Percentiles rank a stretch among this genome's conserved stretches.
phyloP scores from a whole-genome alignment of 2,888 invertebrate genomes.

The Opisthograptis luteolata region DNA sequence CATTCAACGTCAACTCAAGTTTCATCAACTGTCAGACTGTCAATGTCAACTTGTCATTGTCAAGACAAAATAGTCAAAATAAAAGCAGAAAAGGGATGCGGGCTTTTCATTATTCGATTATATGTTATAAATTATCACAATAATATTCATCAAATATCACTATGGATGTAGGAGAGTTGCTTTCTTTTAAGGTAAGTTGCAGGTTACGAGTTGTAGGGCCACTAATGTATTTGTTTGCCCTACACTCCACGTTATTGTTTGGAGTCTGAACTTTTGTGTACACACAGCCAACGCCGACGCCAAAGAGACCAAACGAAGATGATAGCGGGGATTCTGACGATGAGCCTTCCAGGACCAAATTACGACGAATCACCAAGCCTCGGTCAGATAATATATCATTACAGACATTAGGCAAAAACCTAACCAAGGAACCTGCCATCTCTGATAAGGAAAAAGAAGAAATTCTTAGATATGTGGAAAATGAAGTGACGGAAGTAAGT shows the following conservation, averaged over 20 bases:
- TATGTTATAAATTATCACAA: too few relatives aligned
- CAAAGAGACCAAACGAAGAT: constrained; percentile 88
- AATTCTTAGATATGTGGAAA: constrained; percentile 93
- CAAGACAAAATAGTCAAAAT: too few relatives aligned
- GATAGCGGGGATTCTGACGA: constrained; percentile 88
- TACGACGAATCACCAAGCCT: constrained; percentile 84
- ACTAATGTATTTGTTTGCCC: neutral
- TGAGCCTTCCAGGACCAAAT: constrained; percentile 85
- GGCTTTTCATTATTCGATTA: too few relatives aligned
- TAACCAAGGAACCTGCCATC: constrained; percentile 86
- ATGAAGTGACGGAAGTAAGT: constrained; percentile 89
- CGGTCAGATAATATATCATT: constrained; percentile 67
- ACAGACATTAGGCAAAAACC: constrained; percentile 71
- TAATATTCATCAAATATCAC: neutral
- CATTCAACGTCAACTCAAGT: too few relatives aligned
- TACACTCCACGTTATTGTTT: neutral
- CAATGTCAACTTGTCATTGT: too few relatives aligned
- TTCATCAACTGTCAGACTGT: too few relatives aligned
- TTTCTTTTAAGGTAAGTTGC: constrained; percentile 76
- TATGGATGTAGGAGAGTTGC: constrained; percentile 80
- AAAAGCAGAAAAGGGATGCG: too few relatives aligned
- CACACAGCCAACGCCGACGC: constrained; percentile 91
- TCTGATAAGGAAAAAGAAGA: constrained; percentile 91
- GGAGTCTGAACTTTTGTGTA: constrained; percentile 1
- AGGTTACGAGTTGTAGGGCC: too few relatives aligned